Evolutionary conservation across 2,888 invertebrate species (phyloP), one percentile per base, ranked within the genome.

Genomic region (Druceiella hillmani): DNA sequence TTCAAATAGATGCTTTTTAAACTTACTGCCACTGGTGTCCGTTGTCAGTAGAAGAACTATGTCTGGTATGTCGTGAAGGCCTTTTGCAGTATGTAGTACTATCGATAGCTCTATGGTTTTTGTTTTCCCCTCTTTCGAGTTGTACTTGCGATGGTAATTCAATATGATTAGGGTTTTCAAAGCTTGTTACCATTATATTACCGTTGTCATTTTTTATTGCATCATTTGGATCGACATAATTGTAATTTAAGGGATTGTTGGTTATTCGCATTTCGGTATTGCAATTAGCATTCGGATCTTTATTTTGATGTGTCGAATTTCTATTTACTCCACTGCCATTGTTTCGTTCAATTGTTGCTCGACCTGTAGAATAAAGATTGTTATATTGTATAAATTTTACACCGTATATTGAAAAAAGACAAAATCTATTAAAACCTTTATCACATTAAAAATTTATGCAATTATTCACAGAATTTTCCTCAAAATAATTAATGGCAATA

Each of bases 121-220:
- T 5, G 27, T 27, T 27, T 9, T 57, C 62, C 45, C 61, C 48
- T 42, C 51, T 30, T 43, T 43, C 40, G 26, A 57, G 61, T 28
- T 65, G 68, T 36, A 53, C 62, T 49, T 64, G 67, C 2, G 78
- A 74, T 0, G 83, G 81, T 41, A 83, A 59, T 53, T 83, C 82
- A 45, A 83, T 79, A 45, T 81, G 82, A 55, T 79, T 81, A 1
- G 82, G 81, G 63, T 83, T 83, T 56, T 85, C 83, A 58, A 86
- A 85, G 48, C 83, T 82, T 40, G 82, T 81, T 35, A 77, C 75
- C 62, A 76, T 69, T 1, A 66, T 64, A 49, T 70, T 67, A 2
- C 69, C 70, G 35, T 73, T 62, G 48, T 66, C 68, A 5, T 40
- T 42, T 9, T 61, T 59, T 37, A 74, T 73, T 5, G 77, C 76